These are phyloP conservation scores for Acrocephalus arundinaceus DNA, from an alignment of 2,113 vertebrate species.

Conservation along the genomic window DNA sequence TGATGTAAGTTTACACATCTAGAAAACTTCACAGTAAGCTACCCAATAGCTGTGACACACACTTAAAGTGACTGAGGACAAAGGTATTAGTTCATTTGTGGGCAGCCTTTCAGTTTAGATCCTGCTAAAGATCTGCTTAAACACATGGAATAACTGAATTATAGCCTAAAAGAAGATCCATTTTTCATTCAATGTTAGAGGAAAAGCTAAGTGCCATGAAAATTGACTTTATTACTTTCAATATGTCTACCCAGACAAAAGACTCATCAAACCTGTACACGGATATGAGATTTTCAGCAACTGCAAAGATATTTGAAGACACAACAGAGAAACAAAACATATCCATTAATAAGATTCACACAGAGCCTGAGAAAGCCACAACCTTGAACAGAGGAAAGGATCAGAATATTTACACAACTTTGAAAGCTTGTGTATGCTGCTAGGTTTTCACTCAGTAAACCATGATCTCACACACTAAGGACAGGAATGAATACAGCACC, in stretches of 20 bases:
- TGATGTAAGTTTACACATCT: neutral
- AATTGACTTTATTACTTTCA: neutral
- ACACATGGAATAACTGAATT: neutral
- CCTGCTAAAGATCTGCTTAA: neutral
- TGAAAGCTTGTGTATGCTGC: neutral
- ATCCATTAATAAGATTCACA: neutral
- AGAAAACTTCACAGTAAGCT: neutral
- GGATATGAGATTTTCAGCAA: neutral
- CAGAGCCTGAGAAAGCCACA: neutral
- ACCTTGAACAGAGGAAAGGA: fast-evolving
- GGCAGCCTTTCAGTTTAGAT: neutral
- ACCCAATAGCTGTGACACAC: neutral
- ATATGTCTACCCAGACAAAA: neutral
- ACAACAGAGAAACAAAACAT: fast-evolving
- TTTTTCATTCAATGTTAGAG: neutral
- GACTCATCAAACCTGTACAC: neutral
- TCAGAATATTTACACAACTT: neutral
- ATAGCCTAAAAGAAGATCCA: neutral
- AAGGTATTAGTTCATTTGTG: neutral
- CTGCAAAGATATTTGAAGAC: neutral
- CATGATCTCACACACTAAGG: neutral
- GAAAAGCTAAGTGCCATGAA: neutral
- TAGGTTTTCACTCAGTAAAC: neutral
- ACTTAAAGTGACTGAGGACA: neutral
- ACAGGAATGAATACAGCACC: neutral